Conservation (phyloP, 2,797 vertebrate genomes). For the Carapus acus region DNA sequence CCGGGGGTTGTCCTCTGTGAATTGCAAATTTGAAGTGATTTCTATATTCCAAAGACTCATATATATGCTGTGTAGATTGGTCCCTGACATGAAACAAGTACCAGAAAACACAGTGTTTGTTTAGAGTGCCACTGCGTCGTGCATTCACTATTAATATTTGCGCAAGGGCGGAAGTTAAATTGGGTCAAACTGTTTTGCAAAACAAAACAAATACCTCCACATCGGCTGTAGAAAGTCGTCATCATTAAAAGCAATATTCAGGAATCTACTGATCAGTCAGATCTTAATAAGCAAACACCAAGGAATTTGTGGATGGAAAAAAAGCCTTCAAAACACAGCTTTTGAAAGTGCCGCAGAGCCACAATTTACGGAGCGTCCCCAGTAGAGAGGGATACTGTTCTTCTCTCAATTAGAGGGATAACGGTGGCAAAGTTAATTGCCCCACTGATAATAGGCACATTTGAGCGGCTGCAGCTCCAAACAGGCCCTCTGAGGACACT, state of each 20-base stretch:
- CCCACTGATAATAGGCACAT: conserved; percentile 52
- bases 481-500: conserved; percentile 48
- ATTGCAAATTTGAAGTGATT: too few species aligned
- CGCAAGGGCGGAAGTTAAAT: too few species aligned
- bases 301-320: conserved; percentile 36
- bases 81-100: too few species aligned
- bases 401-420: conserved; percentile 55
- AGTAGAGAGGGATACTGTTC: conserved; percentile 39
- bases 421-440: conserved; percentile 56
- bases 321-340: too few species aligned
- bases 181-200: too few species aligned
- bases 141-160: too few species aligned
- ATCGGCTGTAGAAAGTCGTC: not conserved
- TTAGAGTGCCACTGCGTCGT: too few species aligned
- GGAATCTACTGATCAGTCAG: conserved; percentile 46
- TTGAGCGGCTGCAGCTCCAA: conserved; percentile 43
- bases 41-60: too few species aligned
- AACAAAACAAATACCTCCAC: too few species aligned
- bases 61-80: too few species aligned
- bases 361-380: conserved; percentile 49
- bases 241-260: conserved; percentile 41
- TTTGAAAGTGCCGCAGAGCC: conserved; percentile 36
- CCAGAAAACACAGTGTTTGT: too few species aligned
- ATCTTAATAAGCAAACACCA: conserved; percentile 39
- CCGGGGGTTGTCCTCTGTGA: too few species aligned